Evolutionary conservation across 2,797 vertebrate genomes (phyloP), one percentile per base, ranked within the genome.

Genomic region (Syngnathus acus): DNA sequence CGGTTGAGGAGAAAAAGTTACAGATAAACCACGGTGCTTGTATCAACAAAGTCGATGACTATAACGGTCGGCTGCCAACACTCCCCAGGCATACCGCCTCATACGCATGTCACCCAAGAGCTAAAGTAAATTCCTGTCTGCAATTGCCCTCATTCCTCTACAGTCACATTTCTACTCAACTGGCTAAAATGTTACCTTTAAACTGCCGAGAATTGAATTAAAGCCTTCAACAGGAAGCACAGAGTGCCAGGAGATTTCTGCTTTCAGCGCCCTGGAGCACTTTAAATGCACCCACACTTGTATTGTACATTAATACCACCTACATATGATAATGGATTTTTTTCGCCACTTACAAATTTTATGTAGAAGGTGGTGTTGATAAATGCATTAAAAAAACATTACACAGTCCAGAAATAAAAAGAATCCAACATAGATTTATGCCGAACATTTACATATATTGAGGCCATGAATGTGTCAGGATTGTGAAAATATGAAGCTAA

Each of bases 281-380:
- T 87, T 83, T 78, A 77, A 19, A 74, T 76, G 73, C 80, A 78
- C 80, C 84, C 85, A 86, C 87, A 77, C 81, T 74, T 71, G 11
- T 67, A 73, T 79, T 40, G 68, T 76, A 75, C 69, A 78, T 87
- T 83, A 84, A 83, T 83, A 72, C 81, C 85, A 84, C 85, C 88
- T 80, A 86, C 88, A 85, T 78, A 72, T 77, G 76, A 68, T 83
- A 83, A 86, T 85, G 75, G 80, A 78, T 82, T 79, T 45, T 43
- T 23, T 62, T 43, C 23, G 4, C 13, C 42, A 45, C 19, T 39
- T n/a, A 10, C 6, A 26, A 32, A 57, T 32, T 57, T 55, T 1
- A 43, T 62, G 21, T 26, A 23, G 40, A 14, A 37, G 26, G 32
- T 38, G n/a, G 17, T 23, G 10, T 42, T 61, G 10, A 61, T 61